These are phyloP conservation scores for Tragelaphus scriptus DNA, from an alignment of 2,113 vertebrate genomes.

Conservation along the genomic window DNA sequence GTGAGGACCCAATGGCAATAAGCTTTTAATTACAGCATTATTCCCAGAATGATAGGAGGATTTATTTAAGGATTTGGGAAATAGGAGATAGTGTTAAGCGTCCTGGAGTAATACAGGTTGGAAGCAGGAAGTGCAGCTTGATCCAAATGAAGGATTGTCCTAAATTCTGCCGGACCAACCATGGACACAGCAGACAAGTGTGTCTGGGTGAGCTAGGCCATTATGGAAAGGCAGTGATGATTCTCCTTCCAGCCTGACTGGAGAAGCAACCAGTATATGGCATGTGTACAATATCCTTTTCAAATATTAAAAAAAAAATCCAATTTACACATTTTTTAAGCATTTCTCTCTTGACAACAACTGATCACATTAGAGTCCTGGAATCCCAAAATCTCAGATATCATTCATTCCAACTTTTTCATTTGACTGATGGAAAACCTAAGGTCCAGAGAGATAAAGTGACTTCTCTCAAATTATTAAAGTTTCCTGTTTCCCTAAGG, in stretches of 20 bases:
- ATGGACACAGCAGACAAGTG: neutral
- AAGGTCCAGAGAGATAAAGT: constrained; percentile 1
- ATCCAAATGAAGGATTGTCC: neutral
- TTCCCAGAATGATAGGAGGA: constrained; percentile 1
- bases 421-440: constrained; percentile 10
- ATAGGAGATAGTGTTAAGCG: neutral
- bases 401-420: neutral
- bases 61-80: constrained; percentile 34
- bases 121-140: neutral
- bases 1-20: constrained; percentile 20
- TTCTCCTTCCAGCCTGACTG: neutral
- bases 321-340: neutral
- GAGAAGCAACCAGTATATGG: neutral
- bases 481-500: neutral
- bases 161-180: neutral
- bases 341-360: neutral
- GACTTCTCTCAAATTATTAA: neutral
- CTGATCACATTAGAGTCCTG: neutral
- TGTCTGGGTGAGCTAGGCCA: neutral
- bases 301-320: neutral
- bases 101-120: constrained; percentile 1
- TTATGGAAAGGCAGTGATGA: neutral
- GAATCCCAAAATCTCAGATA: neutral
- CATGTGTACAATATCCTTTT: neutral
- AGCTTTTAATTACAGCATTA: constrained; percentile 43